Conservation (phyloP, 2,888 invertebrate genomes). For the Nomada fabriciana region DNA sequence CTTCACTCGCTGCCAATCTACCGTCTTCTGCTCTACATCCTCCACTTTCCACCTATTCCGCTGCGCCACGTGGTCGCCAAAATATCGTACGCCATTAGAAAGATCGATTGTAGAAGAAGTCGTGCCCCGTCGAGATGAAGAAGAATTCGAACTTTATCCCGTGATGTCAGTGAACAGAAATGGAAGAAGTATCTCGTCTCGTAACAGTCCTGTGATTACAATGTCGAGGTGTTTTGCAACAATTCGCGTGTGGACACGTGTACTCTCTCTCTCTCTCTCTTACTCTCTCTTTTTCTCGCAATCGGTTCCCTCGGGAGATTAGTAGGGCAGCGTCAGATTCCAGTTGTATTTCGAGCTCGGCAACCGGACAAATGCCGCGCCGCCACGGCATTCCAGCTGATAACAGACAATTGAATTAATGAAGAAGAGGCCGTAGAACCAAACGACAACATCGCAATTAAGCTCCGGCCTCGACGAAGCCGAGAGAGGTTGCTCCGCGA, state of each 20-base stretch:
- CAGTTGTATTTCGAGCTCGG: slow-evolving; percentile 53
- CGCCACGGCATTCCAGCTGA: slow-evolving; percentile 65
- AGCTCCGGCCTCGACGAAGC: slow-evolving; percentile 55
- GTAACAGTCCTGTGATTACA: slow-evolving; percentile 5
- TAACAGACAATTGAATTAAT: slow-evolving; percentile 77
- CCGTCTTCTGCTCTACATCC: no score
- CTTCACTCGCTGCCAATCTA: no score
- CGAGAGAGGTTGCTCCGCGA: slow-evolving; percentile 30
- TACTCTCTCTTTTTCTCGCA: neutral
- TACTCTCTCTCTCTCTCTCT: no score
- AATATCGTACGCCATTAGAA: no score
- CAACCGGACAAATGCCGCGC: slow-evolving; percentile 65
- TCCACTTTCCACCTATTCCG: no score
- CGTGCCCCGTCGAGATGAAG: neutral
- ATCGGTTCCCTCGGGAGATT: slow-evolving; percentile 18
- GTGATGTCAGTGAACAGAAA: neutral
- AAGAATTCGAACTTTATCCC: slow-evolving; percentile 21
- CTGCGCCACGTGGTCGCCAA: no score
- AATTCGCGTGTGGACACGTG: neutral
- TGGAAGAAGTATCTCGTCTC: neutral
- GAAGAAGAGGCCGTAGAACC: slow-evolving; percentile 77
- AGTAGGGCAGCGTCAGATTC: slow-evolving; percentile 41
- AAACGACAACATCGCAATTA: slow-evolving; percentile 70
- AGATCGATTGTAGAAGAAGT: no score
- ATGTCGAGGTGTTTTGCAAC: slow-evolving; percentile 22